phyloP scores from a whole-genome alignment of 2,797 vertebrate genomes.

The Periophthalmus magnuspinnatus region DNA sequence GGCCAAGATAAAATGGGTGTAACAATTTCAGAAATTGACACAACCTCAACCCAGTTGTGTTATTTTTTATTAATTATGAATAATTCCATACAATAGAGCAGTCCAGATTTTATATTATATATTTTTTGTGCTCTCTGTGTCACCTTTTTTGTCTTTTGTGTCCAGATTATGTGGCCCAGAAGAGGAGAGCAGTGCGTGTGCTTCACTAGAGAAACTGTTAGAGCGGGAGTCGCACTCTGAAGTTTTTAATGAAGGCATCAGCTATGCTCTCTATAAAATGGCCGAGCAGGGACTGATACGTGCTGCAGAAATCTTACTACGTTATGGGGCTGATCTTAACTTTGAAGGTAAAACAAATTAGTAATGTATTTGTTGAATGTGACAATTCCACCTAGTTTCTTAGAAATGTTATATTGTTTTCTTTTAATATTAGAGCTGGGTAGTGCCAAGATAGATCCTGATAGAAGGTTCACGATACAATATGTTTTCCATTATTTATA shows the following conservation, averaged over 20 bases:
- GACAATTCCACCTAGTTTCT: background rate
- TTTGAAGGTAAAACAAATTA: slow-evolving; percentile 84
- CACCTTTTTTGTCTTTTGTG: background rate
- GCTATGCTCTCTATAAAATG: slow-evolving; percentile 88
- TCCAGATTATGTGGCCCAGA: slow-evolving; percentile 46
- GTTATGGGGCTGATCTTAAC: slow-evolving; percentile 84
- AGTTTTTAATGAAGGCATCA: slow-evolving; percentile 87
- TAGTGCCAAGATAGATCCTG: too few species aligned
- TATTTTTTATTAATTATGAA: too few species aligned
- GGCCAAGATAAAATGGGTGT: background rate
- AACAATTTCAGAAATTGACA: background rate
- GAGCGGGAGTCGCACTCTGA: slow-evolving; percentile 84
- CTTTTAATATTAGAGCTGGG: too few species aligned
- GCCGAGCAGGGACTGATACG: slow-evolving; percentile 81
- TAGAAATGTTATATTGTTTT: background rate
- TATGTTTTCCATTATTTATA: too few species aligned
- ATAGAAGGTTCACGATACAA: too few species aligned
- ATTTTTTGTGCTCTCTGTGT: background rate
- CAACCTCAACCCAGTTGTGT: background rate
- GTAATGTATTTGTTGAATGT: background rate
- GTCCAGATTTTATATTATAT: background rate
- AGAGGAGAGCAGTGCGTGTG: slow-evolving; percentile 60
- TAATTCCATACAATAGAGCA: too few species aligned
- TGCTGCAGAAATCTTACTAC: slow-evolving; percentile 83
- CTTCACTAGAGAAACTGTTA: slow-evolving; percentile 79